Percentiles rank a stretch among this genome's conserved stretches.
Evolutionary conservation across 2,797 vertebrate genomes (phyloP).

Genomic region (Mallotus villosus): DNA sequence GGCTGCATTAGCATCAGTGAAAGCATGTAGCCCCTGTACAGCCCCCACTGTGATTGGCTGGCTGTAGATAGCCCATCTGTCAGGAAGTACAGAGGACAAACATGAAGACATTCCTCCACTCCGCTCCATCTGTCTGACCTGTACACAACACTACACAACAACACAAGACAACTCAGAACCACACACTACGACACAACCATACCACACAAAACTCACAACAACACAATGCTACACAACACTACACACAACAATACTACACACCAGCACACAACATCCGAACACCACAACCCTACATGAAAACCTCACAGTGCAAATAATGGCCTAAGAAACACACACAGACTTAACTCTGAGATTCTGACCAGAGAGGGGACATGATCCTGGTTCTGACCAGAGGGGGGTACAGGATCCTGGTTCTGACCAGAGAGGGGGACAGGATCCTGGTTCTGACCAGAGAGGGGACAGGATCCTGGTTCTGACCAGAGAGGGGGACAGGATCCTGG

Average conservation of each 20-base stretch:
- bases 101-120: slow-evolving; percentile 1
- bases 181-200: neutral
- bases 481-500: too few species aligned
- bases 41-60: slow-evolving; percentile 55
- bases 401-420: too few species aligned
- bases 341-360: too few species aligned
- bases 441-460: too few species aligned
- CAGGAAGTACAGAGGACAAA: slow-evolving; percentile 44
- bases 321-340: too few species aligned
- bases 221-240: neutral
- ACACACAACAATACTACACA: neutral
- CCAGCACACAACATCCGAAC: neutral
- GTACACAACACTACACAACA: neutral
- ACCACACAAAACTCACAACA: neutral
- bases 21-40: slow-evolving; percentile 50
- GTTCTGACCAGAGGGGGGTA: too few species aligned
- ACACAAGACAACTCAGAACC: neutral
- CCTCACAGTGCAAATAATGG: too few species aligned
- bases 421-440: too few species aligned
- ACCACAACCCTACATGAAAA: too few species aligned
- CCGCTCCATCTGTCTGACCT: slow-evolving; percentile 31
- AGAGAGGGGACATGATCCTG: too few species aligned
- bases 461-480: too few species aligned
- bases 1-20: slow-evolving; percentile 60
- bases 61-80: slow-evolving; percentile 51